phyloP scores from a whole-genome alignment of 2,888 invertebrate genomes.

The Sphinx pinastri region DNA sequence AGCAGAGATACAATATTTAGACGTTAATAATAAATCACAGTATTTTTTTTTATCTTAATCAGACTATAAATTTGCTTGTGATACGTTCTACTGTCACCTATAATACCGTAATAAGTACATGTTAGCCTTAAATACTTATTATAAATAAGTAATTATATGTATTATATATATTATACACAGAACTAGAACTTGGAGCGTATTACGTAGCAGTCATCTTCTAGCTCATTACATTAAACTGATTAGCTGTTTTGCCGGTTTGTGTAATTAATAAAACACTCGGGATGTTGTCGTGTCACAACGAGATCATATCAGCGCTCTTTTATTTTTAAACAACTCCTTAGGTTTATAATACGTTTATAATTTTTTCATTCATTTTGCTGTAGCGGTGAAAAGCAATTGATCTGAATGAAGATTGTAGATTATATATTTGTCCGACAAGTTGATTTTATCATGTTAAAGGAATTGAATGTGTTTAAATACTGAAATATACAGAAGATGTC shows the following conservation, averaged over 20 bases:
- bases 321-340: conserved; percentile 21
- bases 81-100: neutral
- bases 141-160: neutral
- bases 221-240: conserved; percentile 22
- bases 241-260: conserved; percentile 22
- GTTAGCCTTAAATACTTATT: neutral
- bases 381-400: conserved; percentile 7
- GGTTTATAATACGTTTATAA: conserved; percentile 4
- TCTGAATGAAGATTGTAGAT: neutral
- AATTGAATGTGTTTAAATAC: neutral
- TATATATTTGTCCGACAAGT: neutral
- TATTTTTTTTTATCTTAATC: neutral
- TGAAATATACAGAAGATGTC: neutral
- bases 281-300: conserved; percentile 22
- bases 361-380: conserved; percentile 4
- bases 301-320: conserved; percentile 17
- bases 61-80: neutral
- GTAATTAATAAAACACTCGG: conserved; percentile 23
- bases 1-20: neutral
- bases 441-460: neutral
- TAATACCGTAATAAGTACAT: neutral
- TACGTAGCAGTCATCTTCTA: conserved; percentile 22
- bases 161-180: neutral
- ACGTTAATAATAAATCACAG: neutral
- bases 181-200: neutral